Base-by-base conservation (phyloP, 2,797 vertebrate species). In the Diceros bicornis region DNA sequence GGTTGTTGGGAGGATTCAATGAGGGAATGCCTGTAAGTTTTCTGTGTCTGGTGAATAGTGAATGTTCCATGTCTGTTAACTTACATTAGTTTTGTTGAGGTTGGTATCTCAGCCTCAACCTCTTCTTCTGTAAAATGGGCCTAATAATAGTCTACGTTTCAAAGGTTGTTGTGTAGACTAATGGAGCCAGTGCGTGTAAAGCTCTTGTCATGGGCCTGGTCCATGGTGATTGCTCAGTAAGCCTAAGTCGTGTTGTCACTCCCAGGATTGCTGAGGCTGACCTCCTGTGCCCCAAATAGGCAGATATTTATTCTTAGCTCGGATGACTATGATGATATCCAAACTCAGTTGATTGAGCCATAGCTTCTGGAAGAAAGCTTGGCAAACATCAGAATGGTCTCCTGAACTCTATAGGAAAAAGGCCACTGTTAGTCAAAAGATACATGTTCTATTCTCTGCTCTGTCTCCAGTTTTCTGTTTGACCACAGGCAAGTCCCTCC, bases 121-220 rank as follows among this genome's bases (percentile, higher is more conserved):
- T 62, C 83, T 64, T 85, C 57, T 69, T 47, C 52, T 81, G 27
- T 27, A 17, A 78, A 74, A 37, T 8, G 64, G 44, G 32, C 18
- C n/a, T 25, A 17, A 41, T 57, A 25, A 25, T 37, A 17, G 55
- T 32, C 75, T 41, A 52, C 20, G 10, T 79, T 75, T 47, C n/a
- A 4, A 34, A 72, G 18, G 5, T 68, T 20, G 0, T 4, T 0
- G 4, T 9, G 10, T 14, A 29, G 64, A 17, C 2, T 37, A 0
- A 25, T 0, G 4, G 74, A 72, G 47, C 41, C 7, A 16, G 2
- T 3, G 12, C 32, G 5, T 0, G 2, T 20, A 37, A 20, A 50
- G 74, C 18, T 59, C 37, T 69, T 9, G 41, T 32, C 41, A 0
- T 4, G 10, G 44, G 44, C 50, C 29, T 32, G 23, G 47, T 14